Evolutionary conservation across 1,140 invertebrate species (phyloP), one percentile per base, ranked within the genome.

Genomic region (Geopemphigus sp.): DNA sequence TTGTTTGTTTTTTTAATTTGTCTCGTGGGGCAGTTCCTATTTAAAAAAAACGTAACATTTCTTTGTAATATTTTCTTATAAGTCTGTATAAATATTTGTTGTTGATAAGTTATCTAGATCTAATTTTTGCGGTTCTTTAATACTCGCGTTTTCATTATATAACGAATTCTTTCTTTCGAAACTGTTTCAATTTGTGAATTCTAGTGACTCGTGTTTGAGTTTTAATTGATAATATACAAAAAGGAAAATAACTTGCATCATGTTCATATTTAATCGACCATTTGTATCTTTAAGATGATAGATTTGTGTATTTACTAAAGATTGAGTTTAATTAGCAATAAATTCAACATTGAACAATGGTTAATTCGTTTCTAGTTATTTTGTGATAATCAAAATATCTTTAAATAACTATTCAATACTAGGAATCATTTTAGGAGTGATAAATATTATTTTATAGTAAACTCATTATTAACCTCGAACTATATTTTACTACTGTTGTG

Each of bases 81-180:
- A 29, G 24, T 32, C 54, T 54, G 11, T 32, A 11, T 56, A 32
- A 54, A 54, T 32, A 54, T 73, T 54, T 14, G 22, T 61, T 8
- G 19, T 56, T 73, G 70, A 73, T 73, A 73, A 73, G 22, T 73
- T 56, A 73, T 73, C 53, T 73, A 68, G 66, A 50, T 26, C 0
- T 26, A 26, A 50, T 68, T 68, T 15, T 68, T 39, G 8, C 32
- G 8, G 8, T 39, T 17, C 45, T 68, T 68, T 39, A 14, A 0
- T 68, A 39, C 12, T 45, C 39, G 12, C n/a, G 6, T 68, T 26
- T 68, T 14, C 8, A 22, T 1, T 68, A 47, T 24, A 68, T 24
- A 68, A 47, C 10, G 8, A 26, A 19, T 54, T 54, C 2, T 54
- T 1, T 39, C 32, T 8, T n/a, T 54, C 14, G 47, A 39, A 39